Percentiles rank a stretch among this genome's conserved stretches.
phyloP scores from a whole-genome alignment of 2,113 vertebrate species.

The Ailurus styani region DNA sequence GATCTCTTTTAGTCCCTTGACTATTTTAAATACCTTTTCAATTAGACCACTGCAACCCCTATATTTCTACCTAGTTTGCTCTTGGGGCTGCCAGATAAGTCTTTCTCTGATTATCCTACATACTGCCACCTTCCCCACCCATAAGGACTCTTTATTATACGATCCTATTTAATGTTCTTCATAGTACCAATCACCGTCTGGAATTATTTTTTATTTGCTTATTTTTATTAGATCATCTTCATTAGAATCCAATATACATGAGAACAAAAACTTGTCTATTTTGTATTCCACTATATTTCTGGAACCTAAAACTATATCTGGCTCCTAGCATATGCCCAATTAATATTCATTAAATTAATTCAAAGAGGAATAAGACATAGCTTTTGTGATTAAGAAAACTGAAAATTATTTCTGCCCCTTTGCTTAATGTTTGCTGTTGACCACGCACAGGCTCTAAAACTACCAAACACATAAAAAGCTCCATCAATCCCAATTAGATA shows the following conservation, averaged over 20 bases:
- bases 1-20: not conserved
- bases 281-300: not conserved
- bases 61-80: not conserved
- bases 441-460: not conserved
- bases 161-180: not conserved
- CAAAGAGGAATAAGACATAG: not conserved
- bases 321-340: not conserved
- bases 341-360: not conserved
- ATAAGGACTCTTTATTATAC: not conserved
- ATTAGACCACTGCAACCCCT: not conserved
- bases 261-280: not conserved
- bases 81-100: not conserved
- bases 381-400: not conserved
- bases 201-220: not conserved
- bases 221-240: not conserved
- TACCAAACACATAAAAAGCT: not conserved
- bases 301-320: not conserved
- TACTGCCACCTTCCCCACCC: not conserved
- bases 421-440: slow-evolving; percentile 21
- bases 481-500: not conserved
- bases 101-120: not conserved
- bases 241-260: not conserved
- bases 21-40: not conserved
- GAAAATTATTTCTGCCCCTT: not conserved
- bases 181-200: not conserved